Evolutionary conservation across 2,797 vertebrate genomes (phyloP), one percentile per base, ranked within the genome.

Genomic region (Anabas testudineus): DNA sequence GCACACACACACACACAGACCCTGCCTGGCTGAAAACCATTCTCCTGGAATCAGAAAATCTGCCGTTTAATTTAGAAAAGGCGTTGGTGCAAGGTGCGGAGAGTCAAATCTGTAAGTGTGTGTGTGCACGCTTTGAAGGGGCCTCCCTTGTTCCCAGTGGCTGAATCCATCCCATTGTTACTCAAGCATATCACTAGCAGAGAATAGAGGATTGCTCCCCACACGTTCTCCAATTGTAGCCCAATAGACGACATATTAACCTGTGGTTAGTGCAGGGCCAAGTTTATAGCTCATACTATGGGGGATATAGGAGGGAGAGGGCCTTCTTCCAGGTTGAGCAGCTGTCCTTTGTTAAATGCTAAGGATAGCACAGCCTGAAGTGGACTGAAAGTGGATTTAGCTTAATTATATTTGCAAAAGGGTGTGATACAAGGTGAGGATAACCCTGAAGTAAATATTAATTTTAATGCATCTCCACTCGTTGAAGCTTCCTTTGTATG

Each of bases 41-140:
- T 91, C 85, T 90, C 70, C 80, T 90, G 85, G 93, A 95, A 94
- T 95, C 95, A 95, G 95, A 95, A 94, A 94, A 94, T 94, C 90
- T 79, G 92, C 93, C 91, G 92, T 96, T 96, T 96, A 95, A 95
- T 95, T 96, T 94, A 87, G 90, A 82, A 87, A 87, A 91, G 79
- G 88, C 79, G 2, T 65, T 57, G 73, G 78, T 68, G 58, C 85
- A 75, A 90, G 82, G 90, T 88, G 81, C 74, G n/a, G 73, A 60
- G 82, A 84, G 85, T 83, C 78, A 67, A 73, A 78, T 65, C 77
- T 49, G 56, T 46, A 34, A 36, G 78, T 19, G 51, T 46, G 59
- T 49, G 57, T 58, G 73, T 37, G 39, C n/a, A 48, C 21, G 19
- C 75, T 76, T 74, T 76, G 76, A 84, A 79, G 86, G 82, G 86